Percentiles rank a stretch among this genome's conserved stretches.
Evolutionary conservation across 1,140 invertebrate species (phyloP).

Genomic region (Nasonia longicornis): DNA sequence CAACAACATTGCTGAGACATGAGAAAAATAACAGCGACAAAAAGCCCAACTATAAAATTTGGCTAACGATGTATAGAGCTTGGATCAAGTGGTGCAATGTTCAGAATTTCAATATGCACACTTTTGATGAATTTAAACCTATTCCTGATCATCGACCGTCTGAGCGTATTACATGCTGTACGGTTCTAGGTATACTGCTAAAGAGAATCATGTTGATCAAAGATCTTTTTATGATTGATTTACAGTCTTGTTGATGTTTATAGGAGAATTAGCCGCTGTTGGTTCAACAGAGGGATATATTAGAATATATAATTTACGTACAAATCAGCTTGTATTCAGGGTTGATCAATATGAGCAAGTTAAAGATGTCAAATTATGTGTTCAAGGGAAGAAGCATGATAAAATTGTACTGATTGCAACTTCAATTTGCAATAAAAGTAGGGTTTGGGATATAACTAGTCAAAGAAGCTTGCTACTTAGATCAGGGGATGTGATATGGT

Average conservation of each 20-base stretch:
- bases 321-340: constrained; percentile 17
- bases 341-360: constrained; percentile 45
- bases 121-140: constrained; percentile 31
- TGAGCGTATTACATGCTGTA: constrained; percentile 48
- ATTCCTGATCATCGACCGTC: constrained; percentile 20
- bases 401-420: constrained; percentile 40
- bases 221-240: not conserved
- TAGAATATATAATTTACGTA: constrained; percentile 45
- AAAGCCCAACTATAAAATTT: constrained; percentile 38
- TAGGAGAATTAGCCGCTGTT: constrained; percentile 47
- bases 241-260: constrained; percentile 16
- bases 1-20: constrained; percentile 1
- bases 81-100: constrained; percentile 48
- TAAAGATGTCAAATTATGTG: constrained; percentile 38
- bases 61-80: constrained; percentile 47
- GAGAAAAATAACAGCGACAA: constrained; percentile 17
- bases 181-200: constrained; percentile 41
- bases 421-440: constrained; percentile 41
- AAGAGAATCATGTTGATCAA: not conserved
- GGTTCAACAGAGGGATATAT: constrained; percentile 50
- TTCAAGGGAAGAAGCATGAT: constrained; percentile 37
- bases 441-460: constrained; percentile 46
- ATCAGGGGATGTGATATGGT: constrained; percentile 50
- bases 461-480: constrained; percentile 27
- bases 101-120: constrained; percentile 28